These are phyloP conservation scores for Neoarius graeffei DNA, from an alignment of 2,113 vertebrate genomes.

Conservation along the genomic window DNA sequence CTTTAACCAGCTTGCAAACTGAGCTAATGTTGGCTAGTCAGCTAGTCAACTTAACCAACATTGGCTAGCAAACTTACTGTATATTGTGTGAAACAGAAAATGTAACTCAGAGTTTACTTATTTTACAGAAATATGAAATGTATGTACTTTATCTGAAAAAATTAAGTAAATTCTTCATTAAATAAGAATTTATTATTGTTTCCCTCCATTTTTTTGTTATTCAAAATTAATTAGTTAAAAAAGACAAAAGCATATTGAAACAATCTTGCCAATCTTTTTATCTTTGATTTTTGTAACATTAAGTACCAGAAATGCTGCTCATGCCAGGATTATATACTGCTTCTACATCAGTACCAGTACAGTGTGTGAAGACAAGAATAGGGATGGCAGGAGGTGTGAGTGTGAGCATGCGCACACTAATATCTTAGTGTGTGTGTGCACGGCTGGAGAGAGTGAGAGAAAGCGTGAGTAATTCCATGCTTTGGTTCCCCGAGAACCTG, in stretches of 20 bases:
- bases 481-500: conserved; percentile 42
- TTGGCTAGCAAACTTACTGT: neutral
- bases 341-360: neutral
- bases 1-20: neutral
- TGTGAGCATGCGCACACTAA: conserved; percentile 20
- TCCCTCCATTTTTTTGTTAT: neutral
- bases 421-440: neutral
- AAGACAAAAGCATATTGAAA: neutral
- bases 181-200: neutral
- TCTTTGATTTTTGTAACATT: no score
- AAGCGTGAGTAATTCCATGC: conserved; percentile 48
- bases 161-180: neutral
- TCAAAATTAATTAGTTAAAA: neutral
- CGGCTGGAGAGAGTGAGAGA: conserved; percentile 25
- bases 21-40: neutral
- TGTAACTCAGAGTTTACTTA: neutral
- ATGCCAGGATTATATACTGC: neutral
- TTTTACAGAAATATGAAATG: neutral
- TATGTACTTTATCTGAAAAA: neutral
- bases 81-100: neutral
- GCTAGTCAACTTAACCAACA: neutral
- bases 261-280: neutral
- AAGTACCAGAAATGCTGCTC: neutral
- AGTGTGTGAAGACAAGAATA: conserved; percentile 20
- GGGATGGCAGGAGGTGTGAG: neutral